Evolutionary conservation across 2,797 vertebrate species (phyloP), one percentile per base, ranked within the genome.

Genomic region (Morelia viridis): DNA sequence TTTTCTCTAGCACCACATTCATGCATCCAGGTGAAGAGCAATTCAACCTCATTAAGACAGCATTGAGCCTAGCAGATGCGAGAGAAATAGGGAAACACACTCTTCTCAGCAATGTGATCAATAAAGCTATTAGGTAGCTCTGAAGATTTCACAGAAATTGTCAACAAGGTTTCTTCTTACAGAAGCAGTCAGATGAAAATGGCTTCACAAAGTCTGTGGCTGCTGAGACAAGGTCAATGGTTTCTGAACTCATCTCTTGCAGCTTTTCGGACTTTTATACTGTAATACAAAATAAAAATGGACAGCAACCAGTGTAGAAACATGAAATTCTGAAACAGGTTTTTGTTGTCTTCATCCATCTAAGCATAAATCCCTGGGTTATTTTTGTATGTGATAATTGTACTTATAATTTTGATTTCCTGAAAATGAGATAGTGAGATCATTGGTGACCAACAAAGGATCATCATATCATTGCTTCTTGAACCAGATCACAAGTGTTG

Each of bases 61-160:
- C 87, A 68, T 58, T 46, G 76, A 92, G 22, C 56, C 19, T 11
- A 22, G 65, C 57, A 61, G 64, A 41, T 62, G 84, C 15, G 57
- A 87, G 41, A 62, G 58, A 90, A 90, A 86, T 58, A 61, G 9
- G 53, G 24, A 90, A 26, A 31, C 71, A 89, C 46, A 15, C 28
- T 26, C 87, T 92, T 90, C 84, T 64, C 92, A 92, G 57, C 64
- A 90, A 58, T 24, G 9, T 76, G 46, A 92, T 92, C 92, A 90
- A 92, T 92, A 92, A 87, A 87, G 84, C 89, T 85, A 92, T 92
- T 92, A 87, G 88, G 84, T 53, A 86, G 56, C 83, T 46, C 46
- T 24, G 58, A 86, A 92, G 92, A 61, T 90, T 90, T 87, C n/a
- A 31, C 65, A 90, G 65, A 87, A 92, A 92, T 90, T 11, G 22